These are phyloP conservation scores for Andrena bicolor DNA, from an alignment of 2,888 invertebrate genomes.

Conservation along the genomic window DNA sequence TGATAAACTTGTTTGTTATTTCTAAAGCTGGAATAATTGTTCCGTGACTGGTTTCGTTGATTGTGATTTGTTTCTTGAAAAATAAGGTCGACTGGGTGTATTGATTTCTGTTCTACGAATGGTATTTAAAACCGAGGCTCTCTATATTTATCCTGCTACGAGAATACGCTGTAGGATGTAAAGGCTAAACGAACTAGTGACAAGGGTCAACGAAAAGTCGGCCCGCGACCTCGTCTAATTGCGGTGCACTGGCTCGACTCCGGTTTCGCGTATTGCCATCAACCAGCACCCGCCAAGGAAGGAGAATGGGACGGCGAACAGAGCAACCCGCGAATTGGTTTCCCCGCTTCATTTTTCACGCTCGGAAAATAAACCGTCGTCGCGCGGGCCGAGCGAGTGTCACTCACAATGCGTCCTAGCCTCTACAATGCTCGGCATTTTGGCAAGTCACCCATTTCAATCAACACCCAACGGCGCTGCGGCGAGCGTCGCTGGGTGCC, in stretches of 20 bases:
- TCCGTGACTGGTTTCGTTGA: too few relatives aligned
- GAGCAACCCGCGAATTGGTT: conserved; percentile 68
- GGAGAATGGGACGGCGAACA: conserved; percentile 40
- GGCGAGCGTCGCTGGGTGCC: conserved; percentile 7
- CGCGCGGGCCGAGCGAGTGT: conserved; percentile 40
- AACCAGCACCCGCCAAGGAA: conserved; percentile 33
- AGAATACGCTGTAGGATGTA: not conserved
- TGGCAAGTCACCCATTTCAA: conserved; percentile 76
- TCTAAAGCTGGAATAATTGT: too few relatives aligned
- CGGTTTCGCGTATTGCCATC: conserved; percentile 54
- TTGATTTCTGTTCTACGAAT: too few relatives aligned
- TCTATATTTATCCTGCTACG: not conserved
- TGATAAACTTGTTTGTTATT: too few relatives aligned
- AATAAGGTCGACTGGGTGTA: too few relatives aligned
- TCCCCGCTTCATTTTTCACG: conserved; percentile 71
- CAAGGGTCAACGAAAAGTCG: conserved; percentile 11
- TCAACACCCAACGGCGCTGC: conserved; percentile 57
- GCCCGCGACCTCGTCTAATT: conserved; percentile 40
- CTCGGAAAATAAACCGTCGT: conserved; percentile 65
- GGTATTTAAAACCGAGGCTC: conserved; percentile 9
- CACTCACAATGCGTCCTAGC: conserved; percentile 62
- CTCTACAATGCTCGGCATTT: conserved; percentile 64
- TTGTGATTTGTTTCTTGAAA: too few relatives aligned
- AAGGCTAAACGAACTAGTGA: conserved; percentile 4
- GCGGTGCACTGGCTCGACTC: conserved; percentile 32